Conservation (phyloP, 2,797 vertebrate species). For the Crotalus adamanteus region DNA sequence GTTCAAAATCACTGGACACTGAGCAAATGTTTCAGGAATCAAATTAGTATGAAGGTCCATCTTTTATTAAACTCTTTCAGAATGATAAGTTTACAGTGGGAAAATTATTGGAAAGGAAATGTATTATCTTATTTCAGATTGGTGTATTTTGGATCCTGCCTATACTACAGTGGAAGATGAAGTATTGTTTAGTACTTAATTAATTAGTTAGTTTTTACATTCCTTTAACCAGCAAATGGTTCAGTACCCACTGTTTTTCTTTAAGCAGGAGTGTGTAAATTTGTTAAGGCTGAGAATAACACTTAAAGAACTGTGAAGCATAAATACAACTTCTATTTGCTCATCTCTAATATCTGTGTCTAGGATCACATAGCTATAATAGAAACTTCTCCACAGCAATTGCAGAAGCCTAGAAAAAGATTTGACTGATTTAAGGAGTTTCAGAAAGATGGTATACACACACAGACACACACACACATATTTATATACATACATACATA, state of each 20-base stretch:
- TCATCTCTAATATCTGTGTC: neutral
- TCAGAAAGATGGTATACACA: neutral
- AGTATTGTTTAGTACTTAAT: slow-evolving; percentile 13
- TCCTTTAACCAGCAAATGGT: slow-evolving; percentile 40
- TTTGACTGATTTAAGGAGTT: neutral
- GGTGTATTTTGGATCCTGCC: slow-evolving; percentile 28
- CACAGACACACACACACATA: too few species aligned
- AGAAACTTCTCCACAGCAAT: neutral
- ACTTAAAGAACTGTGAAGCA: neutral
- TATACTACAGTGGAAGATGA: slow-evolving; percentile 26
- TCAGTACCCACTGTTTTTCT: neutral
- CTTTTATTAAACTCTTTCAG: neutral
- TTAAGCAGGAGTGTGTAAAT: neutral
- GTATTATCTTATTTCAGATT: slow-evolving; percentile 46
- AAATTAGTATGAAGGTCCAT: neutral
- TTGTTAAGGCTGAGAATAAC: neutral
- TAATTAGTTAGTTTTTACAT: slow-evolving; percentile 5
- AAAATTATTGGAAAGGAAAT: slow-evolving; percentile 51
- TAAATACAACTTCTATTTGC: neutral
- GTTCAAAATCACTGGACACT: neutral
- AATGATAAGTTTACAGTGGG: slow-evolving; percentile 3
- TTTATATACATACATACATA: too few species aligned
- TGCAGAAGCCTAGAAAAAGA: neutral
- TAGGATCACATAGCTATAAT: neutral
- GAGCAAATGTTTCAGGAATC: neutral